Evolutionary conservation across 1,140 invertebrate species (phyloP).

Genomic region (Holcopasites calliopsidis): DNA sequence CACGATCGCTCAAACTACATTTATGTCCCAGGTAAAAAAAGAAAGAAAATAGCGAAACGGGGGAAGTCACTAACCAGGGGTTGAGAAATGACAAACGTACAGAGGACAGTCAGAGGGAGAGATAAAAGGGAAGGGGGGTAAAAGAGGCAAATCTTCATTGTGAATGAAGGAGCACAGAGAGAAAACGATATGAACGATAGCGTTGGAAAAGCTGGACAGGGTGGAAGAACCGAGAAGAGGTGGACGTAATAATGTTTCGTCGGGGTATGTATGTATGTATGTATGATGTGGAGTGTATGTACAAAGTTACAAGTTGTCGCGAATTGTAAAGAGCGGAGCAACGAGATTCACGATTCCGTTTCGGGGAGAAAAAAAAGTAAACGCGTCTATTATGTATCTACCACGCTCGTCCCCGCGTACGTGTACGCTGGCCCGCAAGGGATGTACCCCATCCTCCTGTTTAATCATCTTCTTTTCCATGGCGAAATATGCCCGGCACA

Average conservation of each 20-base stretch:
- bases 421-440: neutral
- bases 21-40: neutral
- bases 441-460: neutral
- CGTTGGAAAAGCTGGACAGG: no score
- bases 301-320: slow-evolving; percentile 9
- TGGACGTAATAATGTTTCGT: no score
- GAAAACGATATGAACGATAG: no score
- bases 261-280: neutral
- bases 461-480: slow-evolving; percentile 1
- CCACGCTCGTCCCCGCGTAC: neutral
- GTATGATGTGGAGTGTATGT: neutral
- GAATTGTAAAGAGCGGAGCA: slow-evolving; percentile 3
- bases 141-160: no score
- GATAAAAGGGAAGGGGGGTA: neutral
- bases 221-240: no score
- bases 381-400: slow-evolving; percentile 2
- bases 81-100: no score
- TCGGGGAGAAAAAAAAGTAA: neutral
- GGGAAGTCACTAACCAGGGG: neutral
- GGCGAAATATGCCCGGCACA: neutral
- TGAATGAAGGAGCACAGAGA: no score
- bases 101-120: neutral
- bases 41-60: no score
- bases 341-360: slow-evolving; percentile 23
- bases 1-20: slow-evolving; percentile 20